Conservation (phyloP, 2,113 vertebrate genomes). For the Catagonus wagneri region DNA sequence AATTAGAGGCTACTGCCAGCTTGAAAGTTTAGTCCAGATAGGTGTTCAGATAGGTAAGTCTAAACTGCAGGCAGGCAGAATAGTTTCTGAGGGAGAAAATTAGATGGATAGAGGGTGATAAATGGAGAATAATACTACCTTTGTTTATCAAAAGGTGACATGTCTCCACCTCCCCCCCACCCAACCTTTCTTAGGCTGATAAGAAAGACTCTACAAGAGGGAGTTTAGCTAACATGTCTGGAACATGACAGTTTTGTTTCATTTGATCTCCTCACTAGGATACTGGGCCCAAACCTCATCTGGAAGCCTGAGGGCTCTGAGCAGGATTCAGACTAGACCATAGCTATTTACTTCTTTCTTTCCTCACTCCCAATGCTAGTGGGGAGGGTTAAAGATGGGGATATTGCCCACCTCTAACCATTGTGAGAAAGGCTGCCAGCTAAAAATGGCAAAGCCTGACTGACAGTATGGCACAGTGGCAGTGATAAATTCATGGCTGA, state of each 20-base stretch:
- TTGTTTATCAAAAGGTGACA: neutral
- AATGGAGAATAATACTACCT: conserved; percentile 32
- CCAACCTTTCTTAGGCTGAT: neutral
- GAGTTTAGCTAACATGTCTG: neutral
- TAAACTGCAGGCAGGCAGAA: conserved; percentile 46
- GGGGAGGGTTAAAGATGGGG: neutral
- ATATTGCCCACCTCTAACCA: neutral
- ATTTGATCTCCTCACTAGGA: neutral
- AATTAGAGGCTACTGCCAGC: neutral
- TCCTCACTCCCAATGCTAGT: neutral
- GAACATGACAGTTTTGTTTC: neutral
- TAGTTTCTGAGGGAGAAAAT: neutral
- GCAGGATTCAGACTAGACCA: neutral
- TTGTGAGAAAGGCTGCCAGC: neutral
- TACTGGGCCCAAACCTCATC: neutral
- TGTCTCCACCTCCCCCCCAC: neutral
- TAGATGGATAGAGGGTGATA: neutral
- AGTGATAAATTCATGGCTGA: neutral
- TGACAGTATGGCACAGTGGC: neutral
- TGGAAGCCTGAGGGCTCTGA: neutral
- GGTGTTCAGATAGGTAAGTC: neutral
- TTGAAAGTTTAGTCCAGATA: neutral
- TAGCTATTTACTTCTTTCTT: neutral
- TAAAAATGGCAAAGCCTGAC: neutral
- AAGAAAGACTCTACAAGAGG: neutral